Evolutionary conservation across 1,140 invertebrate species (phyloP), one percentile per base, ranked within the genome.

Genomic region (Eriocheir sinensis): DNA sequence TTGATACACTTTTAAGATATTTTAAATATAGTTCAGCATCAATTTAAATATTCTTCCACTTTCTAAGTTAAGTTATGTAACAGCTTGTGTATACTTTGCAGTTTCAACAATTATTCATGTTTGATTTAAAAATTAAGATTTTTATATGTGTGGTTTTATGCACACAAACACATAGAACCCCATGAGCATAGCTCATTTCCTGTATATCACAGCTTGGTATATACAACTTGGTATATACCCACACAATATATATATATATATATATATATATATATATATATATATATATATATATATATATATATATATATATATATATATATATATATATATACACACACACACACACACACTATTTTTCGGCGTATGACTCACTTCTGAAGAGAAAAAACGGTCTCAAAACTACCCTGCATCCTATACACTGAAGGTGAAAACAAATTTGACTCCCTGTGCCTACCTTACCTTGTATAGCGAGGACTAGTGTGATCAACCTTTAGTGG

Each of bases 311-410:
- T 90, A 90, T 9, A 90, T 72, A 40, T 53, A 90, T 90, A 90
- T 90, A 53, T 72, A 90, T 36, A 60, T 72, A 53, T 72, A 53
- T 72, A 90, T 90, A 90, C n/a, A n/a, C n/a, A n/a, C n/a, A n/a
- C n/a, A n/a, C n/a, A n/a, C n/a, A n/a, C n/a, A n/a, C n/a, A n/a
- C n/a, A n/a, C n/a, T n/a, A n/a, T n/a, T n/a, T n/a, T n/a, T n/a
- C n/a, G n/a, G n/a, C n/a, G n/a, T n/a, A n/a, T n/a, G n/a, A n/a
- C n/a, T n/a, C n/a, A n/a, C n/a, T n/a, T n/a, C n/a, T n/a, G n/a
- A n/a, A n/a, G n/a, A n/a, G n/a, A n/a, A n/a, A n/a, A n/a, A n/a
- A n/a, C n/a, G n/a, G n/a, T n/a, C n/a, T n/a, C n/a, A n/a, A n/a
- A n/a, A n/a, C n/a, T n/a, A n/a, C n/a, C n/a, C n/a, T n/a, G n/a